Conservation (phyloP, 2,888 invertebrate genomes). For the Julus scanicus region DNA sequence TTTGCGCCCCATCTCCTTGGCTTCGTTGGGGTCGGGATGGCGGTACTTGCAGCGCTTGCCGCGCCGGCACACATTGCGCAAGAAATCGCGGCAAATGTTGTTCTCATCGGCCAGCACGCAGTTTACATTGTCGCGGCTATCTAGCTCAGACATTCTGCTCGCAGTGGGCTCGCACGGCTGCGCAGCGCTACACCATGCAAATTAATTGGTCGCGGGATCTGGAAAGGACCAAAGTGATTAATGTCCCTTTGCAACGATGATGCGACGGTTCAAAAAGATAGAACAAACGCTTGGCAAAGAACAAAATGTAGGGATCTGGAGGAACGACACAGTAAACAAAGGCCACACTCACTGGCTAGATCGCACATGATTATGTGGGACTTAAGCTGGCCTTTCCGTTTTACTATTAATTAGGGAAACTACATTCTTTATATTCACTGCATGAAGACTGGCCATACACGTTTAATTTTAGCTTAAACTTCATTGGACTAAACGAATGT, state of each 20-base stretch:
- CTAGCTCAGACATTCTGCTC: conserved; percentile 50
- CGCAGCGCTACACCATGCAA: conserved; percentile 48
- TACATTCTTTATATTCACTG: background rate
- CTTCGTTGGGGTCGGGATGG: conserved; percentile 67
- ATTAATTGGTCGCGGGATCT: conserved; percentile 32
- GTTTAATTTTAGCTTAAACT: background rate
- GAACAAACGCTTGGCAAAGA: background rate
- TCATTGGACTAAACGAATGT: too few species aligned
- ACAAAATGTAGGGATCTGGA: background rate
- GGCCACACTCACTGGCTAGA: background rate
- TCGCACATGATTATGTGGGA: background rate
- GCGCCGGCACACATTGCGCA: conserved; percentile 72
- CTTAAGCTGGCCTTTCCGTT: background rate
- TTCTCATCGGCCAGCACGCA: conserved; percentile 59
- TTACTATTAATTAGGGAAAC: background rate
- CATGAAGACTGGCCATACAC: background rate
- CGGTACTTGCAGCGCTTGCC: conserved; percentile 72
- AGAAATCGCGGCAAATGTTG: conserved; percentile 73
- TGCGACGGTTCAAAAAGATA: background rate
- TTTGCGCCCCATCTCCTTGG: conserved; percentile 64
- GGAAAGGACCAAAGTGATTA: conserved; percentile 49
- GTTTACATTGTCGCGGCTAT: conserved; percentile 50
- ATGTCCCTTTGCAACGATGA: conserved; percentile 35
- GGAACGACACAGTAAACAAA: background rate
- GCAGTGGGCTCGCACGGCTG: conserved; percentile 28